Base-by-base conservation (phyloP, 2,113 vertebrate genomes). In the Vombatus ursinus region DNA sequence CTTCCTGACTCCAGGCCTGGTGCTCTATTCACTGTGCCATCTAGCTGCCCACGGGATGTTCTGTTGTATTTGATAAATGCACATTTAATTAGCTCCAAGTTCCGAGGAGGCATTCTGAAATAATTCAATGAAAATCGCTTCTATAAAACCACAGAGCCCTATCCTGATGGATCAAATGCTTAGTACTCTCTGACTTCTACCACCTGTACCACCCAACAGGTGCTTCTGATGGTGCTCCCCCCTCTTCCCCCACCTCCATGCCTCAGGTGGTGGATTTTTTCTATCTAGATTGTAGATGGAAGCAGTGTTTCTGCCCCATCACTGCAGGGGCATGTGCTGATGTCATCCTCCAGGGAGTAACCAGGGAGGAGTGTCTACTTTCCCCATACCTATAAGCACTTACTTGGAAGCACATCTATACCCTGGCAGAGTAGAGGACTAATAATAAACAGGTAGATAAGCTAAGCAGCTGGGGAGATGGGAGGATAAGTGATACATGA, bases 381-480 rank as follows among this genome's bases (percentile, higher is more conserved):
- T 68, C 8, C 25, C 1, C 52, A 57, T 50, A 44, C 47, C 91
- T 93, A 26, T 47, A 77, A 92, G 68, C 31, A 47, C 4, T 91
- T 54, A 50, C 28, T 96, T 91, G 50, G 47, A 91, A 92, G 52
- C 24, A 22, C 19, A 90, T 92, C 53, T 95, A 94, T 89, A n/a
- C 50, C 84, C 44, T 52, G 96, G 94, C 90, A 94, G 1, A n/a
- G 12, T 51, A 50, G 8, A 25, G 9, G 51, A 68, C 48, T 92
- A 25, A 95, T 91, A 95, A 95, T 90, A 95, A 95, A 96, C 92
- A 51, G 31, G n/a, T 47, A 89, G 84, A 48, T 92, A 92, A 94
- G 44, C 93, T 51, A 91, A 37, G 90, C 16, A 91, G 68, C 90
- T 93, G 47, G 5, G 93, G 93, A 37, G 47, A 95, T 50, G 2